These are phyloP conservation scores for Drosophila diplacantha DNA, from an alignment of 2,888 invertebrate species.

Conservation along the genomic window DNA sequence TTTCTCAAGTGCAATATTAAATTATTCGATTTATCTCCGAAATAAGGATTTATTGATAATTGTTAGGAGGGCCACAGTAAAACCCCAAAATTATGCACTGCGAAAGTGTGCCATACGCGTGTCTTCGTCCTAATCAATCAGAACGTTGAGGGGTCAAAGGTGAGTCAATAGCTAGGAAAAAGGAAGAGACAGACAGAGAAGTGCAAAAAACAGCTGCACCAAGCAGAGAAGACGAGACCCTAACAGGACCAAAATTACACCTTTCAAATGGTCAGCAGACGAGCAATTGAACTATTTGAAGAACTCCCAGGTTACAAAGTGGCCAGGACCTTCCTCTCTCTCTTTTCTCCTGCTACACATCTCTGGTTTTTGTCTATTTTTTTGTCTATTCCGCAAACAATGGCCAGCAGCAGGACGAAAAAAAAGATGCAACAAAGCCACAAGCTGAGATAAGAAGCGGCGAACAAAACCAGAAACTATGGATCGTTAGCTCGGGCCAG, in stretches of 20 bases:
- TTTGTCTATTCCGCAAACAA: slow-evolving; percentile 36
- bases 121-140: slow-evolving; percentile 20
- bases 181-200: too few relatives aligned
- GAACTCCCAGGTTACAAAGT: slow-evolving; percentile 45
- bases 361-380: slow-evolving; percentile 39
- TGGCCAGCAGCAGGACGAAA: slow-evolving; percentile 18
- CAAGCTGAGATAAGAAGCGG: slow-evolving; percentile 66
- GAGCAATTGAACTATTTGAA: slow-evolving; percentile 42
- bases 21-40: not conserved
- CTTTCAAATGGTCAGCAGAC: slow-evolving; percentile 66
- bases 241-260: slow-evolving; percentile 64
- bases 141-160: slow-evolving; percentile 9
- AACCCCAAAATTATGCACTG: slow-evolving; percentile 12
- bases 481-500: slow-evolving; percentile 44
- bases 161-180: slow-evolving; percentile 13
- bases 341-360: not conserved
- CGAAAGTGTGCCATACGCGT: slow-evolving; percentile 36
- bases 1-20: slow-evolving; percentile 14
- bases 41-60: not conserved
- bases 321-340: slow-evolving; percentile 48
- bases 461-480: slow-evolving; percentile 45
- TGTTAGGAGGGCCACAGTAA: not conserved
- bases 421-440: slow-evolving; percentile 65
- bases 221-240: slow-evolving; percentile 29
- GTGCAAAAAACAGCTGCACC: slow-evolving; percentile 31